Percentiles rank a stretch among this genome's conserved stretches.
Evolutionary conservation across 2,888 invertebrate species (phyloP).

Genomic region (Dione vanillae): DNA sequence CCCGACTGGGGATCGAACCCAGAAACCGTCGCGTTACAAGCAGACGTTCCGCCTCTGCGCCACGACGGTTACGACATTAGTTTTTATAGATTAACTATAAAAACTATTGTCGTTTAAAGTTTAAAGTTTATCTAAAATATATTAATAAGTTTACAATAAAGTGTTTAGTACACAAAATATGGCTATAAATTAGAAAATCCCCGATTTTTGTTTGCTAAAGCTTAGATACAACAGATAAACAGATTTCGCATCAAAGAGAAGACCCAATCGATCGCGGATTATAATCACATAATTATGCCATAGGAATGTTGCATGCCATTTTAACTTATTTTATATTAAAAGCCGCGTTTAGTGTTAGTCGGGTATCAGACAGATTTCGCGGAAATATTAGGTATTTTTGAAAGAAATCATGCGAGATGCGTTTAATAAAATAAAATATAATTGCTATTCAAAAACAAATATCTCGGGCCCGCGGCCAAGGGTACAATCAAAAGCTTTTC

Average conservation of each 20-base stretch:
- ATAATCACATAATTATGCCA: conserved; percentile 63
- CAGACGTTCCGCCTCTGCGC: too few relatives aligned
- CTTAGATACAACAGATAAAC: conserved; percentile 1
- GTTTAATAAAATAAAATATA: conserved; percentile 82
- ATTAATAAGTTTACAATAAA: too few relatives aligned
- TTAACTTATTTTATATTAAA: conserved; percentile 47
- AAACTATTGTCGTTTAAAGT: too few relatives aligned
- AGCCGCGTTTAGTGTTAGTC: conserved; percentile 35
- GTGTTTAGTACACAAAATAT: not conserved
- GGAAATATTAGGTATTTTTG: conserved; percentile 73
- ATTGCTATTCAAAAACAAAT: conserved; percentile 84
- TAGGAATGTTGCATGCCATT: conserved; percentile 59
- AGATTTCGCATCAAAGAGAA: conserved; percentile 22
- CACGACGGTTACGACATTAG: too few relatives aligned
- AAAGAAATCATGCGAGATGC: conserved; percentile 70
- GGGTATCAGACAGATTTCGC: conserved; percentile 71
- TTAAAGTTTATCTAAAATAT: too few relatives aligned
- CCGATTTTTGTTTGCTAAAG: too few relatives aligned
- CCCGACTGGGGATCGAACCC: too few relatives aligned
- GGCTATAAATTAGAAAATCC: too few relatives aligned
- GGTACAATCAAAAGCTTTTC: conserved; percentile 77
- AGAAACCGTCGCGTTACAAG: too few relatives aligned
- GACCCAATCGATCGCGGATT: conserved; percentile 38
- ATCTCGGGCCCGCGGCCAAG: conserved; percentile 75
- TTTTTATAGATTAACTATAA: too few relatives aligned